Evolutionary conservation across 37 sponge, comb jelly and placozoan species (phyloP).

Genomic region (Beroe ovata): DNA sequence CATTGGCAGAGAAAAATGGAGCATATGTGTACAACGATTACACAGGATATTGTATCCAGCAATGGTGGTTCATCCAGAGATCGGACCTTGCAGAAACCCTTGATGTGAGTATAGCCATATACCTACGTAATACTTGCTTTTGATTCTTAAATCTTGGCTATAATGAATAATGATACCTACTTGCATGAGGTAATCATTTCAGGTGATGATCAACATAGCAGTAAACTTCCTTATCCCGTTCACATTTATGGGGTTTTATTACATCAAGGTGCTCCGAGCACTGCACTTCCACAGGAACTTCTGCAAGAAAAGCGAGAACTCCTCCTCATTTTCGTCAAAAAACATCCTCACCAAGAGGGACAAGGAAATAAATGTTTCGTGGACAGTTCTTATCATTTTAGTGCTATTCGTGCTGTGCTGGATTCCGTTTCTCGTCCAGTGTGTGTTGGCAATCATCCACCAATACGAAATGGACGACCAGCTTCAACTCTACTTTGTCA

Average conservation of each 20-base stretch:
- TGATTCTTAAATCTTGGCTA: too few species aligned
- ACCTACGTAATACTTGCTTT: too few species aligned
- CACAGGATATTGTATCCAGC: constrained; percentile 66
- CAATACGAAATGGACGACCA: not conserved
- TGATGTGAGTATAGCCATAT: not conserved
- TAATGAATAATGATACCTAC: too few species aligned
- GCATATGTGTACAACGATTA: constrained; percentile 66
- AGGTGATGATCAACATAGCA: not conserved
- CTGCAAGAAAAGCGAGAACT: not conserved
- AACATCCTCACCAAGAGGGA: not conserved
- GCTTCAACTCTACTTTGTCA: constrained; percentile 52
- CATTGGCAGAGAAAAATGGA: constrained; percentile 6
- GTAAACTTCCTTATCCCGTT: not conserved
- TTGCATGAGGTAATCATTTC: too few species aligned
- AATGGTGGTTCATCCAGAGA: constrained; percentile 1
- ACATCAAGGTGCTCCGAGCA: not conserved
- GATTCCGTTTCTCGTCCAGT: constrained; percentile 10
- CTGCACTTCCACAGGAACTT: not conserved
- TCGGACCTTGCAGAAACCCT: not conserved
- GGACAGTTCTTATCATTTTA: constrained; percentile 5
- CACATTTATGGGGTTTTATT: not conserved
- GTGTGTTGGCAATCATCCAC: not conserved
- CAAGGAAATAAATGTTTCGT: not conserved
- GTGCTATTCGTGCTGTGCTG: not conserved
- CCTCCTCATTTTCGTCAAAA: not conserved